Evolutionary conservation across 2,797 vertebrate species (phyloP).

Genomic region (Mastacembelus armatus): DNA sequence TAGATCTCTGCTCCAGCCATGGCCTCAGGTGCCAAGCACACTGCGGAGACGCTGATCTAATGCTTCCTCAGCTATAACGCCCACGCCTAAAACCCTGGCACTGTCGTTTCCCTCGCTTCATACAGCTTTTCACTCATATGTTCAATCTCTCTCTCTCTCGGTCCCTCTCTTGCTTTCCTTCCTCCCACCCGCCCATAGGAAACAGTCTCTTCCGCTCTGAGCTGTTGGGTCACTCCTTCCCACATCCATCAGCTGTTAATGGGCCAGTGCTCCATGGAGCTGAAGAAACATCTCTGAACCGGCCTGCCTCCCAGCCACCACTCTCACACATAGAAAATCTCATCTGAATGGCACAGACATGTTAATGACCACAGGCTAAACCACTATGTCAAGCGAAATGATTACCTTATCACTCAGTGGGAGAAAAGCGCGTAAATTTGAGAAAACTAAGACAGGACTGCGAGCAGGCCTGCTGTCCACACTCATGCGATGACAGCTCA

Average conservation of each 20-base stretch:
- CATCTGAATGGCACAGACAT: constrained; percentile 36
- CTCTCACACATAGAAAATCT: constrained; percentile 23
- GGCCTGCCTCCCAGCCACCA: constrained; percentile 26
- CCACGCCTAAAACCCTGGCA: constrained; percentile 69
- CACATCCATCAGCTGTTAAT: constrained; percentile 85
- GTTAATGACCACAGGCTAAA: constrained; percentile 46
- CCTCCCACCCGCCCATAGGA: constrained; percentile 72
- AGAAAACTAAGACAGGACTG: constrained; percentile 5
- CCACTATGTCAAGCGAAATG: constrained; percentile 34
- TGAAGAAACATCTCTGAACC: constrained; percentile 49
- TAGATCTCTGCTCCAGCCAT: constrained; percentile 43
- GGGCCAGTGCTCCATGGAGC: constrained; percentile 54
- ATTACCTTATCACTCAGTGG: constrained; percentile 47
- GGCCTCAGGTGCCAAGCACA: constrained; percentile 72
- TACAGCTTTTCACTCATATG: constrained; percentile 55
- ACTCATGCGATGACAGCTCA: constrained; percentile 39
- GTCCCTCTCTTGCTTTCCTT: constrained; percentile 34
- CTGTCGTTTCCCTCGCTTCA: constrained; percentile 61
- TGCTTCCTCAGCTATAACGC: constrained; percentile 80
- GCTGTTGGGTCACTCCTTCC: constrained; percentile 76
- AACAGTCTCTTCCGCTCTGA: constrained; percentile 78
- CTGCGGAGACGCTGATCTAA: constrained; percentile 83
- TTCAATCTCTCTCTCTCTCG: constrained; percentile 56
- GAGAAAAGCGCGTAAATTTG: constrained; percentile 21
- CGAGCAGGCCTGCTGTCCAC: constrained; percentile 22